A percentile compares a stretch with the other conserved stretches of the same genome.
These are phyloP conservation scores for Euleptes europaea DNA, from an alignment of 2,113 vertebrate species.

Conservation along the genomic window DNA sequence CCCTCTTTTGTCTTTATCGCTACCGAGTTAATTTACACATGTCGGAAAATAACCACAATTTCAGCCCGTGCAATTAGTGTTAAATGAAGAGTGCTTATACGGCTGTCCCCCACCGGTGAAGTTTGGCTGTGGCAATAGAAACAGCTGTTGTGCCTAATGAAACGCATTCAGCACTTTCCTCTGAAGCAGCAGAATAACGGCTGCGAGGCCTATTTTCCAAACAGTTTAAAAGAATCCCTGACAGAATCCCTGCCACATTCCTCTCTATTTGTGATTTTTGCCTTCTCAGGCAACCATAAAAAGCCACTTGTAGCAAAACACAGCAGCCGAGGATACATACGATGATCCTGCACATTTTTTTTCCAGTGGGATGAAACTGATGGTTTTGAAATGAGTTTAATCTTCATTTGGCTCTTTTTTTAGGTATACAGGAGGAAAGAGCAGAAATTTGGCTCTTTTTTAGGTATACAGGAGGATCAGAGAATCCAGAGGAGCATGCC, in stretches of 20 bases:
- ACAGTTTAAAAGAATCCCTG: conserved; percentile 63
- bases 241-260: conserved; percentile 61
- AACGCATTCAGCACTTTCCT: conserved; percentile 68
- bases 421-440: conserved; percentile 5
- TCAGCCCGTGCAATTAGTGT: conserved; percentile 61
- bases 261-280: conserved; percentile 44
- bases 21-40: conserved; percentile 69
- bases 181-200: conserved; percentile 70
- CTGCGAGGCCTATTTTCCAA: conserved; percentile 55
- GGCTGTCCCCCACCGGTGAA: conserved; percentile 59
- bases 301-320: conserved; percentile 47
- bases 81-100: conserved; percentile 66
- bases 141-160: conserved; percentile 78
- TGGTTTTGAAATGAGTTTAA: background rate
- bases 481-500: no score
- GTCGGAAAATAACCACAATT: conserved; percentile 61
- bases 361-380: background rate
- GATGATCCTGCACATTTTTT: conserved; percentile 27
- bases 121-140: conserved; percentile 73
- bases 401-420: background rate
- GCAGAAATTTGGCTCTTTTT: background rate
- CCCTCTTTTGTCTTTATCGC: conserved; percentile 73
- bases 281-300: conserved; percentile 55
- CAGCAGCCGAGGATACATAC: conserved; percentile 34
- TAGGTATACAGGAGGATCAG: conserved; percentile 12